Evolutionary conservation across 2,888 invertebrate genomes (phyloP).

Genomic region (Perizoma flavofasciatum): DNA sequence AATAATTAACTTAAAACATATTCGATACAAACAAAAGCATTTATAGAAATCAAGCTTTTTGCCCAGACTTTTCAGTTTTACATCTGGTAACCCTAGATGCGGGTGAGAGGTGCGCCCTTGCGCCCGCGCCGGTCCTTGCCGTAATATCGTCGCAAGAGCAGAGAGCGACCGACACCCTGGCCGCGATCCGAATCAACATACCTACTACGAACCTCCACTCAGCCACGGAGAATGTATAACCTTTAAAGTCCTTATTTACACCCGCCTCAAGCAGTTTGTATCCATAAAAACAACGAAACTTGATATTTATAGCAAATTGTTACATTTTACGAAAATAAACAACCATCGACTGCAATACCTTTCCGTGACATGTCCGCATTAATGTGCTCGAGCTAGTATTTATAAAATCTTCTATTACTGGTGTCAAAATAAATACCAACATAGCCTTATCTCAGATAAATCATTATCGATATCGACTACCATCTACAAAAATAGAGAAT

Average conservation of each 20-base stretch:
- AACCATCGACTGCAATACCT: constrained; percentile 20
- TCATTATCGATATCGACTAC: constrained; percentile 24
- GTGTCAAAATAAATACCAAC: background rate
- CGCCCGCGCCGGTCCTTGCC: constrained; percentile 55
- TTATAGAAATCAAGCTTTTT: no score
- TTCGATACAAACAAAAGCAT: no score
- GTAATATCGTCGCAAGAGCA: constrained; percentile 68
- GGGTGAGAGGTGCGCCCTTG: constrained; percentile 81
- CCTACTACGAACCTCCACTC: constrained; percentile 36
- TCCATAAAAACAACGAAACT: constrained; percentile 31
- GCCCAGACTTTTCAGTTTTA: no score
- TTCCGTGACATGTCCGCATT: constrained; percentile 19
- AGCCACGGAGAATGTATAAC: constrained; percentile 64
- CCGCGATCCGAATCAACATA: constrained; percentile 43
- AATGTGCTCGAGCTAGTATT: constrained; percentile 10
- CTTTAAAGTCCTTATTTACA: constrained; percentile 49
- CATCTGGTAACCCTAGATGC: background rate
- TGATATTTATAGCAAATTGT: constrained; percentile 28
- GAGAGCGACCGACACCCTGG: constrained; percentile 31
- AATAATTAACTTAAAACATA: no score
- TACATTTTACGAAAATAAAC: constrained; percentile 25
- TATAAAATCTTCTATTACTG: constrained; percentile 4
- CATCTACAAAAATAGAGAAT: constrained; percentile 24
- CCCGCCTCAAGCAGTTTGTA: constrained; percentile 32
- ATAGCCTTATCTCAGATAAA: constrained; percentile 17